A percentile compares a stretch with the other conserved stretches of the same genome.
phyloP scores from a whole-genome alignment of 2,797 vertebrate species.

The Hippoglossus hippoglossus region DNA sequence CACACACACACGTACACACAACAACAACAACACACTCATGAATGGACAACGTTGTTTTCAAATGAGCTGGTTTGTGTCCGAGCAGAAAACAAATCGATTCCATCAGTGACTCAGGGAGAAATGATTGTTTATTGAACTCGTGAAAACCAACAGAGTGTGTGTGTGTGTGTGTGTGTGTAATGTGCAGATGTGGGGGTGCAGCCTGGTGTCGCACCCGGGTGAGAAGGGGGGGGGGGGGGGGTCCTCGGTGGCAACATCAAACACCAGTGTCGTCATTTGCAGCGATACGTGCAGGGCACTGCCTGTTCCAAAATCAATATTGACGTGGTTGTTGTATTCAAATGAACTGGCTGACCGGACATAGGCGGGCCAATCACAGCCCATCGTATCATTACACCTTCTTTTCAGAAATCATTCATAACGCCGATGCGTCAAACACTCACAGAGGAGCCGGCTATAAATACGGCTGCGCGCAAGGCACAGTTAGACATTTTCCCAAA shows the following conservation, averaged over 20 bases:
- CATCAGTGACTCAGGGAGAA: slow-evolving; percentile 12
- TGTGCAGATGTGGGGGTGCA: not conserved
- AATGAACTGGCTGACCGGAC: slow-evolving; percentile 76
- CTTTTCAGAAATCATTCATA: slow-evolving; percentile 88
- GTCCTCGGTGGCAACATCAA: slow-evolving; percentile 72
- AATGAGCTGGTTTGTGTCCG: slow-evolving; percentile 21
- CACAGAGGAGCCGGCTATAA: slow-evolving; percentile 81
- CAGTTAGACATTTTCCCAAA: slow-evolving; percentile 78
- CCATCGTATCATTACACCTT: slow-evolving; percentile 82
- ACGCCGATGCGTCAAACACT: slow-evolving; percentile 85
- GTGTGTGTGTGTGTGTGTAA: not conserved
- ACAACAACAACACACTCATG: slow-evolving; percentile 19
- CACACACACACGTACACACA: not conserved
- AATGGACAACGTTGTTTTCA: slow-evolving; percentile 55
- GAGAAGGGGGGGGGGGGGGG: slow-evolving; percentile 42
- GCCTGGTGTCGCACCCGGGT: slow-evolving; percentile 9
- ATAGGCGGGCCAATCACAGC: slow-evolving; percentile 79
- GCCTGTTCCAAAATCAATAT: slow-evolving; percentile 82
- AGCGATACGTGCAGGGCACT: slow-evolving; percentile 55
- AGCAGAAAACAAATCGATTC: slow-evolving; percentile 14
- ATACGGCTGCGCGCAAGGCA: slow-evolving; percentile 78
- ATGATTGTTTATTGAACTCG: slow-evolving; percentile 6
- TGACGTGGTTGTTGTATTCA: slow-evolving; percentile 81
- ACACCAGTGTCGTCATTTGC: slow-evolving; percentile 73
- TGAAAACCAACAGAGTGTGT: slow-evolving; percentile 1